Evolutionary conservation across 2,888 invertebrate species (phyloP).

Genomic region (Acleris holmiana): DNA sequence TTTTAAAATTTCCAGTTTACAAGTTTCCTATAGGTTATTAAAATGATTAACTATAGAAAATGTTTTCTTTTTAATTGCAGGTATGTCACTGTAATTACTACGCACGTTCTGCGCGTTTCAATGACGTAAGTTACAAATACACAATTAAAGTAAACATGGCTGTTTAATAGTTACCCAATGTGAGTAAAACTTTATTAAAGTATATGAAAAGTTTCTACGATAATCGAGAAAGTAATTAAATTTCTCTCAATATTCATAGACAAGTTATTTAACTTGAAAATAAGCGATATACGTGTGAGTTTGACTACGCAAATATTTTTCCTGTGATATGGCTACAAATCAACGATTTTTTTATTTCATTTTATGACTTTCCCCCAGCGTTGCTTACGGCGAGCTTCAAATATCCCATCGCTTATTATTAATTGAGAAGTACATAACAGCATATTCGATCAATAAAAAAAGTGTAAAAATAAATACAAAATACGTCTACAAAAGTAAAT

Average conservation of each 20-base stretch:
- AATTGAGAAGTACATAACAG: no score
- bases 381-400: no score
- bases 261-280: no score
- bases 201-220: not conserved
- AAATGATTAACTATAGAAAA: slow-evolving; percentile 21
- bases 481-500: no score
- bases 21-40: slow-evolving; percentile 18
- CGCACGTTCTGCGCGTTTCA: slow-evolving; percentile 19
- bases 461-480: no score
- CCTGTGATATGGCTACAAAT: no score
- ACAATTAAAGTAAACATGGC: slow-evolving; percentile 12
- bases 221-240: not conserved
- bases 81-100: slow-evolving; percentile 34
- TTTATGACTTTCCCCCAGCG: no score
- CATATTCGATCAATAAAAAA: no score
- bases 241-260: not conserved
- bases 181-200: slow-evolving; percentile 9
- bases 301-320: no score
- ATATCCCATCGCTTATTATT: no score
- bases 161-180: slow-evolving; percentile 3
- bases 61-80: slow-evolving; percentile 34
- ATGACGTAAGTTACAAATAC: slow-evolving; percentile 28
- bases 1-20: slow-evolving; percentile 8
- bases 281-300: no score
- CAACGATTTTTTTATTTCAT: no score